Percentiles rank a stretch among this genome's conserved stretches.
Evolutionary conservation across 2,888 invertebrate genomes (phyloP).

Genomic region (Synergus laeviventris): DNA sequence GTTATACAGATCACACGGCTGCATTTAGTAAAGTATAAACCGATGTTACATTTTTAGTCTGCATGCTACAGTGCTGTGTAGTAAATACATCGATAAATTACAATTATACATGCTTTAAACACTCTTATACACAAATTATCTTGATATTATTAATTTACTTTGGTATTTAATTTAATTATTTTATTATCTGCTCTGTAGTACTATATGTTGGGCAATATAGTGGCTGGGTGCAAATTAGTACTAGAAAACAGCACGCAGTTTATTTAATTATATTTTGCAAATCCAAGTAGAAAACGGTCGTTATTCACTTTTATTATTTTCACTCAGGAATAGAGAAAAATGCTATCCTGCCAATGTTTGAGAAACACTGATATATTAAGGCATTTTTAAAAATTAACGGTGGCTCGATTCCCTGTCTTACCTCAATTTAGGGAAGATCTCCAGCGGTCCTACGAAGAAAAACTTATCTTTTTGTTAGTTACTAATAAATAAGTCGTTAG

Average conservation of each 20-base stretch:
- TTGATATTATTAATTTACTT: slow-evolving; percentile 55
- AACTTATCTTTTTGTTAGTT: slow-evolving; percentile 13
- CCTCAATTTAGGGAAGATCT: background rate
- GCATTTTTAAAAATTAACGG: slow-evolving; percentile 58
- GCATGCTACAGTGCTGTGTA: slow-evolving; percentile 72
- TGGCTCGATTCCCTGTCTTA: slow-evolving; percentile 67
- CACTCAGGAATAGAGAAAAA: slow-evolving; percentile 44
- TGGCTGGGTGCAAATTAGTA: slow-evolving; percentile 55
- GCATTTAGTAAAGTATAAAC: slow-evolving; percentile 61
- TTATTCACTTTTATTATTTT: slow-evolving; percentile 11
- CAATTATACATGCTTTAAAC: slow-evolving; percentile 65
- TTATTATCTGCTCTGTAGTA: slow-evolving; percentile 60
- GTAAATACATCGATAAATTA: slow-evolving; percentile 59
- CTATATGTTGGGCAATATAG: slow-evolving; percentile 43
- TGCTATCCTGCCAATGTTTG: slow-evolving; percentile 66
- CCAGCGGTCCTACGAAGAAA: background rate
- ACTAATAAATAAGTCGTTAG: background rate
- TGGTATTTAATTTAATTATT: slow-evolving; percentile 36
- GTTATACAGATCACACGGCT: slow-evolving; percentile 62
- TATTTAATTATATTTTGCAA: slow-evolving; percentile 45
- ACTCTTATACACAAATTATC: slow-evolving; percentile 62
- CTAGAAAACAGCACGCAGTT: slow-evolving; percentile 41
- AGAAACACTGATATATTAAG: slow-evolving; percentile 70
- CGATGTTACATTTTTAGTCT: slow-evolving; percentile 65
- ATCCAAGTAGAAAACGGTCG: slow-evolving; percentile 42